A percentile compares a stretch with the other conserved stretches of the same genome.
Conservation (phyloP, 2,797 vertebrate genomes). For the Mormyrus proboscirostris region DNA sequence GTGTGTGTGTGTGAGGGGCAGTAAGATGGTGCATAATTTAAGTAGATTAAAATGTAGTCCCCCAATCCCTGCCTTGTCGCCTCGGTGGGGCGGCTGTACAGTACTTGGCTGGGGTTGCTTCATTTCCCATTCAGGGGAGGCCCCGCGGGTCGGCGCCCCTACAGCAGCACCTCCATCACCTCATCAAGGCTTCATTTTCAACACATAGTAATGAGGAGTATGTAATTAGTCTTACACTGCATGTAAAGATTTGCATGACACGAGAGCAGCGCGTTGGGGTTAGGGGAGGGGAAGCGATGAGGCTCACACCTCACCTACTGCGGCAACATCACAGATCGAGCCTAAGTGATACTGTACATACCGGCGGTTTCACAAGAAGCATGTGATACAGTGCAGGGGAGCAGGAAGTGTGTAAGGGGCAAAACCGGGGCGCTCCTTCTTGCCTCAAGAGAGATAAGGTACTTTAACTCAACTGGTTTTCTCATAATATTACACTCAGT, state of each 20-base stretch:
- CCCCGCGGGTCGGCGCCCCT: neutral
- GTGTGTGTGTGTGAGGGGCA: neutral
- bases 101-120: neutral
- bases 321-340: neutral
- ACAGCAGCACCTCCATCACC: neutral
- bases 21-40: neutral
- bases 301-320: neutral
- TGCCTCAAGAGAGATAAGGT: neutral
- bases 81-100: neutral
- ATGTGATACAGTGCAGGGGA: neutral
- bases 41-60: neutral
- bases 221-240: neutral
- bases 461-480: neutral
- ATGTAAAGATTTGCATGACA: neutral
- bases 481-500: neutral
- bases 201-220: neutral
- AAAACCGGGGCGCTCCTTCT: neutral
- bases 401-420: neutral
- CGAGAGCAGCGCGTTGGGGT: neutral
- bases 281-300: neutral
- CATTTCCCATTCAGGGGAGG: neutral
- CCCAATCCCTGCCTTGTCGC: neutral
- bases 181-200: neutral
- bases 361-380: neutral
- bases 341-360: neutral